A percentile compares a stretch with the other conserved stretches of the same genome.
Conservation (phyloP, 2,113 vertebrate genomes). For the Hylia prasina region DNA sequence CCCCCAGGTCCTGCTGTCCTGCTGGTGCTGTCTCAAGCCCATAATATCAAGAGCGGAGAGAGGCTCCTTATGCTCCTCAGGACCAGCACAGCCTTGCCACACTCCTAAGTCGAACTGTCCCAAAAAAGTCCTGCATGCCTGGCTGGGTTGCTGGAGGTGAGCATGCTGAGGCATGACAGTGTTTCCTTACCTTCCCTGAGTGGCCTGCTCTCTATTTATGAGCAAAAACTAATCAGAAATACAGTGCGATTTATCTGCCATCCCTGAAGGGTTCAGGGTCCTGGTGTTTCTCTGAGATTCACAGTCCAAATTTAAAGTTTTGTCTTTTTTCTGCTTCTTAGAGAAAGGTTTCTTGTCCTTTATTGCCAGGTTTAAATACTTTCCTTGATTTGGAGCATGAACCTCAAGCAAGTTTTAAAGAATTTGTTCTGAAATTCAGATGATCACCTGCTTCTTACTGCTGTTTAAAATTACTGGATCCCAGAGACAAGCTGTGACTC, state of each 20-base stretch:
- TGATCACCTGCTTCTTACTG: not conserved
- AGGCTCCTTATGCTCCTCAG: rapidly evolving
- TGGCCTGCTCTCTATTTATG: not conserved
- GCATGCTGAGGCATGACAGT: not conserved
- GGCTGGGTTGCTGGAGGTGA: not conserved
- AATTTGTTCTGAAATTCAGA: not conserved
- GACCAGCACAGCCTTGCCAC: rapidly evolving
- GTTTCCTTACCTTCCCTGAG: not conserved
- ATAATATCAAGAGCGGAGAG: not conserved
- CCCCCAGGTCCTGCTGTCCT: not conserved
- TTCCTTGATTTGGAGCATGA: not conserved
- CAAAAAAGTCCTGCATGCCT: not conserved
- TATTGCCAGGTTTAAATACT: not conserved
- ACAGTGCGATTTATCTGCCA: not conserved
- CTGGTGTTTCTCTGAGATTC: not conserved
- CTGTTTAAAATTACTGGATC: not conserved
- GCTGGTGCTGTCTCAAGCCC: not conserved
- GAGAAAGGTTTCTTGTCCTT: not conserved
- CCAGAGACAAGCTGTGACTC: rapidly evolving
- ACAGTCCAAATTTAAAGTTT: not conserved
- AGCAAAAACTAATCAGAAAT: not conserved
- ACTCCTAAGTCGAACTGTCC: not conserved
- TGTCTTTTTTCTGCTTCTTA: not conserved
- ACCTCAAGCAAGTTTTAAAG: not conserved
- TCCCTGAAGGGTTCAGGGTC: not conserved